phyloP scores from a whole-genome alignment of 2,888 invertebrate species.

The Stenoptilia bipunctidactyla region DNA sequence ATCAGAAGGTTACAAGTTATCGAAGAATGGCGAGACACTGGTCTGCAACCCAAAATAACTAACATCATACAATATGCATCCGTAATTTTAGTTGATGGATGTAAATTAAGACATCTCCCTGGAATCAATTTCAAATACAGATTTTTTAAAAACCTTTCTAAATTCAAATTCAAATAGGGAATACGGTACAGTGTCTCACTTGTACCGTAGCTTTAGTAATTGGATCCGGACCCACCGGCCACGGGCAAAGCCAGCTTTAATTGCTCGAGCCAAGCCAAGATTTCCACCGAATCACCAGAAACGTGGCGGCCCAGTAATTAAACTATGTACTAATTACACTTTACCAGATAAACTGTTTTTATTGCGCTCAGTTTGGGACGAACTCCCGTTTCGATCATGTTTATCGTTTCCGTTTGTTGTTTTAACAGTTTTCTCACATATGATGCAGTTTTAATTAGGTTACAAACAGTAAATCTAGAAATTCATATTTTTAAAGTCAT shows the following conservation, averaged over 20 bases:
- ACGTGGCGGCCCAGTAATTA: slow-evolving; percentile 40
- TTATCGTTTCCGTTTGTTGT: neutral
- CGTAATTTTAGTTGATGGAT: too few species aligned
- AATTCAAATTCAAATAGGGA: too few species aligned
- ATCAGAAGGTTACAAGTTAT: too few species aligned
- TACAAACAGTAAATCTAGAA: too few species aligned
- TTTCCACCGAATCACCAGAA: slow-evolving; percentile 44
- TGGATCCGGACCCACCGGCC: slow-evolving; percentile 42
- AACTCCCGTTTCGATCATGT: neutral
- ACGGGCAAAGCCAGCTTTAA: slow-evolving; percentile 47
- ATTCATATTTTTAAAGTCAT: too few species aligned
- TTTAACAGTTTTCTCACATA: neutral
- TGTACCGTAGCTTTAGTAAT: slow-evolving; percentile 28
- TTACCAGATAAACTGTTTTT: slow-evolving; percentile 45
- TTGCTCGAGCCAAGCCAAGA: slow-evolving; percentile 58
- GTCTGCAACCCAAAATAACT: too few species aligned
- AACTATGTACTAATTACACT: slow-evolving; percentile 60
- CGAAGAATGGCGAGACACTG: too few species aligned
- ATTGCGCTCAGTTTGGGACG: slow-evolving; percentile 25
- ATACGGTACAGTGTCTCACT: neutral
- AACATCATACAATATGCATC: too few species aligned
- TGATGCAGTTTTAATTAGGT: neutral
- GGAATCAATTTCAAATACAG: too few species aligned
- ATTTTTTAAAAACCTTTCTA: too few species aligned
- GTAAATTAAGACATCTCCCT: too few species aligned